Conservation (phyloP, 2,888 invertebrate genomes). For the Phaedon cochleariae region DNA sequence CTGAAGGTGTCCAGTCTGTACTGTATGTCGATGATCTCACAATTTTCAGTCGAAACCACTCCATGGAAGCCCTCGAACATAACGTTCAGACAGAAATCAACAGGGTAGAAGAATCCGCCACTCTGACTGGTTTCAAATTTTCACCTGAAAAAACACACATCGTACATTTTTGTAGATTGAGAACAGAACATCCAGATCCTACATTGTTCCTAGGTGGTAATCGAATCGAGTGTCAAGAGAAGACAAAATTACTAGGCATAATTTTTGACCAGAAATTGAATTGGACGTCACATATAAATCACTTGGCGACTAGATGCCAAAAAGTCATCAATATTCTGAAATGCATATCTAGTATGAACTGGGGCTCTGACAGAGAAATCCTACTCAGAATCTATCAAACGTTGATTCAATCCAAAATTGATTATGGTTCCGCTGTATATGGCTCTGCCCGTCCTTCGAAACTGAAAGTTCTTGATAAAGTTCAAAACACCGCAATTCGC, state of each 20-base stretch:
- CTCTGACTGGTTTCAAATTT: background rate
- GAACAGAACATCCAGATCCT: background rate
- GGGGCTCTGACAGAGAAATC: constrained; percentile 14
- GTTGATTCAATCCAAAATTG: constrained; percentile 11
- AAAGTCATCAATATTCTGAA: constrained; percentile 8
- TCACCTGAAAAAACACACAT: background rate
- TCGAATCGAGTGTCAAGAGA: background rate
- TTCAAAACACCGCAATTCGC: background rate
- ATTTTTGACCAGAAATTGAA: constrained; percentile 16
- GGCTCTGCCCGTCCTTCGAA: background rate
- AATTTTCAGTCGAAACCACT: too few species aligned
- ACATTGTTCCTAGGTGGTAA: background rate
- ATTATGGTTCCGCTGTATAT: constrained; percentile 17
- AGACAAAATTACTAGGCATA: constrained; percentile 4
- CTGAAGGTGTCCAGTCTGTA: too few species aligned
- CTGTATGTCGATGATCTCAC: too few species aligned
- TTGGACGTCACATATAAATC: background rate
- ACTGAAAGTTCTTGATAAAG: background rate
- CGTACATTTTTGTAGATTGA: background rate
- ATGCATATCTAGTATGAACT: constrained; percentile 2
- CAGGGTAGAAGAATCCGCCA: background rate
- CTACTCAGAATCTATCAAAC: constrained; percentile 10
- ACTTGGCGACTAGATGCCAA: constrained; percentile 4
- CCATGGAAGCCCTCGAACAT: background rate
- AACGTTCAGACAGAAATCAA: background rate